Percentiles rank a stretch among this genome's conserved stretches.
Evolutionary conservation across 2,797 vertebrate genomes (phyloP).

Genomic region (Momotus momota): DNA sequence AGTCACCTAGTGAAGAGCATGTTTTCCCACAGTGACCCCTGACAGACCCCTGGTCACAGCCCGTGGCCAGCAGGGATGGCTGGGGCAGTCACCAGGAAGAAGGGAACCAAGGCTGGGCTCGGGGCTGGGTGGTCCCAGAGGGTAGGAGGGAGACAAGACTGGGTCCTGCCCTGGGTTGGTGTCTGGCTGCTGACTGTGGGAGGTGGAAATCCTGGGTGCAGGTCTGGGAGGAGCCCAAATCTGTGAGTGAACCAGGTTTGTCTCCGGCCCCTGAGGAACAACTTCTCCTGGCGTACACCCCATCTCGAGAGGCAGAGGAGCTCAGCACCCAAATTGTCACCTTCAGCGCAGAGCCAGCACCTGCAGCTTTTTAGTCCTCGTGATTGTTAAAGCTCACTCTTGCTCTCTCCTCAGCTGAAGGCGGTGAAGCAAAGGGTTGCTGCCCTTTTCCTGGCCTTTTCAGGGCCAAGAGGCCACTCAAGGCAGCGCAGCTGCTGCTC

Average conservation of each 20-base stretch:
- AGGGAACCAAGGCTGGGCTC: fast-evolving
- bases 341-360: not conserved
- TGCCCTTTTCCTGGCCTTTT: fast-evolving
- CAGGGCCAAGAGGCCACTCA: not conserved
- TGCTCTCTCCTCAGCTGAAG: not conserved
- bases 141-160: fast-evolving
- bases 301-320: fast-evolving
- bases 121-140: not conserved
- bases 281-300: fast-evolving
- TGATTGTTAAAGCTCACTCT: not conserved
- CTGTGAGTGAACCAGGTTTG: not conserved
- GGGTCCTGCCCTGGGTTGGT: not conserved
- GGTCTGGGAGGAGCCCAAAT: not conserved
- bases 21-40: not conserved
- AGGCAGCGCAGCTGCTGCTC: not conserved
- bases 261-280: not conserved
- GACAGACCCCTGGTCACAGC: not conserved
- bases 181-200: not conserved
- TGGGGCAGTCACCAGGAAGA: fast-evolving
- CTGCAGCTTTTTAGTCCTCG: not conserved
- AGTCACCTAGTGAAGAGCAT: not conserved
- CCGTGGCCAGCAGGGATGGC: fast-evolving
- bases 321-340: not conserved
- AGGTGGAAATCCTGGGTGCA: not conserved
- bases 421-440: fast-evolving